Base-by-base conservation (phyloP, 2,113 vertebrate genomes). In the Echinops telfairi region DNA sequence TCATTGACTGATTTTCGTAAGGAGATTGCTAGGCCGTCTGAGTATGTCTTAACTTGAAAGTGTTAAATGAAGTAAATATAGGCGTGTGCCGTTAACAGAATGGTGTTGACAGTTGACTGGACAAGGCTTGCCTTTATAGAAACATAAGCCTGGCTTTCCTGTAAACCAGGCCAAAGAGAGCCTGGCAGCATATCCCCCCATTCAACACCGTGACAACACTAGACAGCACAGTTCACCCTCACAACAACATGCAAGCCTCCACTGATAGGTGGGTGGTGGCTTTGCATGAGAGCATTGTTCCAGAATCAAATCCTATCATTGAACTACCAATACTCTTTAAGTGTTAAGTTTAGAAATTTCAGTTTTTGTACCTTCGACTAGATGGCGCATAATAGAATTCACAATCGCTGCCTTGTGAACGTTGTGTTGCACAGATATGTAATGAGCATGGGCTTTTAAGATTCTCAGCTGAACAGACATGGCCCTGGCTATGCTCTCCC, bases 341-440 rank as follows among this genome's bases (percentile, higher is more conserved):
- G 47, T 53, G 47, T 53, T 53, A 53, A 53, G 47, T 53, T 53
- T 53, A 53, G 47, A 53, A 53, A 53, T 17, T 2, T 3, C 1
- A 10, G 4, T 33, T 43, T 78, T n/a, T 27, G 36, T 53, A n/a
- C 62, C 70, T 71, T 36, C n/a, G 3, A 47, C 0, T 5, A 4
- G 2, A 10, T 23, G 1, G 14, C 9, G 17, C 10, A 12, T 9
- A 4, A 53, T 53, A 53, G 9, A 53, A 14, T 53, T 53, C 47
- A 14, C 47, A 53, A 23, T 6, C 8, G 6, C 64, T n/a, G 3
- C 1, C 47, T 6, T 2, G 22, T 2, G 40, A 47, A 40, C 29
- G 4, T 16, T 1, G 12, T 12, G 40, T 38, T 7, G 53, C 22
- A 3, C 1, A 0, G 38, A 3, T 0, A 3, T 29, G 0, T 0